Evolutionary conservation across 2,888 invertebrate genomes (phyloP).

Genomic region (Pachydiplax longipennis): DNA sequence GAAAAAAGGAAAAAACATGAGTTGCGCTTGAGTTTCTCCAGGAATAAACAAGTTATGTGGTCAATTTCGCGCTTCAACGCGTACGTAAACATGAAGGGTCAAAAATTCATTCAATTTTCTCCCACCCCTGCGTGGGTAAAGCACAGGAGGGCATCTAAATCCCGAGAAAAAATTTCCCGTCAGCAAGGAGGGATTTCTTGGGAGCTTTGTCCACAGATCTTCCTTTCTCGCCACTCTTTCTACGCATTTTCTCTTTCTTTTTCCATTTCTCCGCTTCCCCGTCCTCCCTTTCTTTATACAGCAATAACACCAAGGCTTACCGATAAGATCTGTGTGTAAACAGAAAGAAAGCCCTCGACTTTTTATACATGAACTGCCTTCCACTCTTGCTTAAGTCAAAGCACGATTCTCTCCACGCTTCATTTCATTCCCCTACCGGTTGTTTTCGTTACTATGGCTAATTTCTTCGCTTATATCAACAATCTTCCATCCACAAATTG

Average conservation of each 20-base stretch:
- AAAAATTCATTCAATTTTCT: conserved; percentile 10
- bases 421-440: no score
- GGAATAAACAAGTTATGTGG: background rate
- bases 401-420: background rate
- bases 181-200: background rate
- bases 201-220: background rate
- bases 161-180: background rate
- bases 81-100: conserved; percentile 22
- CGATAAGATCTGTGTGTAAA: conserved; percentile 13
- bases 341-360: background rate
- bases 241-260: background rate
- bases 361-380: background rate
- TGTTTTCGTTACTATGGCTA: no score
- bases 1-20: background rate
- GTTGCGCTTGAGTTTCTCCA: background rate
- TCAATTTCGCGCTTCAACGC: conserved; percentile 20
- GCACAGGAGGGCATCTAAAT: background rate
- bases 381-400: background rate
- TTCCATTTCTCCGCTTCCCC: background rate
- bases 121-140: background rate
- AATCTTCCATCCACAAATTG: no score
- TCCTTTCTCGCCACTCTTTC: background rate
- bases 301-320: background rate
- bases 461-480: no score
- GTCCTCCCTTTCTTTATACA: background rate